Base-by-base conservation (phyloP, 1,140 invertebrate species). In the Drosophila oshimai region DNA sequence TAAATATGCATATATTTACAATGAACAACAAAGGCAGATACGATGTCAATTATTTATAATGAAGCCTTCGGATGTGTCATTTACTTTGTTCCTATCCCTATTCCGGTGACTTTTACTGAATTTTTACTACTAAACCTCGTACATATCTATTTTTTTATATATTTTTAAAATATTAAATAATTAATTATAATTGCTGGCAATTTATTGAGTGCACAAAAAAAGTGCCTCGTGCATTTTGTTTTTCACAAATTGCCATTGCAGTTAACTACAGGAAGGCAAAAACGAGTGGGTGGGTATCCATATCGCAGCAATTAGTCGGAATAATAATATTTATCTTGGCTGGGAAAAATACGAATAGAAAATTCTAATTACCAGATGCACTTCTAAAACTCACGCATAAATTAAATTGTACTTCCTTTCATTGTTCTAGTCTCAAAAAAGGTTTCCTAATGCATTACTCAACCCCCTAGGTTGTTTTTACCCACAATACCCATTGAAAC, bases 281-380 rank as follows among this genome's bases (percentile, higher is more conserved):
- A 0, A 10, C 4, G 31, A n/a, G 29, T 42, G 47, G 24, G 6
- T 13, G 18, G 24, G n/a, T 28, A 39, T 51, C 34, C 15, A 36
- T 41, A 45, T 7, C 36, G 33, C 36, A 36, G 44, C 28, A 41
- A 78, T 73, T 69, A 79, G 65, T 36, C 37, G 15, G 24, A 54
- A 58, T 68, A 58, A 75, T 75, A 44, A 76, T 51, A 77, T 81
- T 76, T 81, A 81, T 51, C 10, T 61, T 3, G 15, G 51, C 39
- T 42, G 47, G 46, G 28, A 24, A 26, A 24, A 18, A 34, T 24
- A 26, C 13, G 31, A 13, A 17, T 9, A 26, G 28, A 24, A 46
- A 50, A 15, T 15, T 31, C 31, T 31, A 54, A 67, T 68, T 55
- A 44, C 33, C 17, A 3, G 45, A 41, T 28, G 39, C 41, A 41